Conservation (phyloP, 53 echinoderm and acorn worm genomes). For the Echinometra lucunter region DNA sequence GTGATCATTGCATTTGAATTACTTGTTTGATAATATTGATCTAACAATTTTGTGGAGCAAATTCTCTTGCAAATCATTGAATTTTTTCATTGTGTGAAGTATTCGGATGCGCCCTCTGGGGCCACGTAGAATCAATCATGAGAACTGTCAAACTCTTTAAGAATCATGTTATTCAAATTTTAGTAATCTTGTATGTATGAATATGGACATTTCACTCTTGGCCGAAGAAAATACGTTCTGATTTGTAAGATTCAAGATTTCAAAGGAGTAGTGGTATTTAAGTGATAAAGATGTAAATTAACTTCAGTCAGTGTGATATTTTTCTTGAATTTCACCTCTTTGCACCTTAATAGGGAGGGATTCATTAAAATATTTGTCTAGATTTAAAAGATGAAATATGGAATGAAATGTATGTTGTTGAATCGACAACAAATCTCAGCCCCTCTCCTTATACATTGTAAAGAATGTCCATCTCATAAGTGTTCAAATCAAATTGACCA, state of each 20-base stretch:
- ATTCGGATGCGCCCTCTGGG: background rate
- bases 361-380: background rate
- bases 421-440: background rate
- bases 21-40: background rate
- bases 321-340: background rate
- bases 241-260: background rate
- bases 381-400: background rate
- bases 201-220: background rate
- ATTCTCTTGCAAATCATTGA: background rate
- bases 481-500: constrained; percentile 34
- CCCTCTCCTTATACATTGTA: background rate
- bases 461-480: constrained; percentile 28
- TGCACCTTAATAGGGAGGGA: background rate
- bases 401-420: background rate
- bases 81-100: background rate
- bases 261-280: background rate
- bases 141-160: background rate
- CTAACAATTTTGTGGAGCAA: background rate
- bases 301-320: background rate
- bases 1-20: constrained; percentile 11
- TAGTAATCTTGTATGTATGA: constrained; percentile 19
- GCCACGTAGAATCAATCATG: background rate
- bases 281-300: background rate
- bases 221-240: background rate
- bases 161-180: constrained; percentile 33